Percentiles rank a stretch among this genome's conserved stretches.
Conservation (phyloP, 1,140 invertebrate genomes). For the Achroia grisella region DNA sequence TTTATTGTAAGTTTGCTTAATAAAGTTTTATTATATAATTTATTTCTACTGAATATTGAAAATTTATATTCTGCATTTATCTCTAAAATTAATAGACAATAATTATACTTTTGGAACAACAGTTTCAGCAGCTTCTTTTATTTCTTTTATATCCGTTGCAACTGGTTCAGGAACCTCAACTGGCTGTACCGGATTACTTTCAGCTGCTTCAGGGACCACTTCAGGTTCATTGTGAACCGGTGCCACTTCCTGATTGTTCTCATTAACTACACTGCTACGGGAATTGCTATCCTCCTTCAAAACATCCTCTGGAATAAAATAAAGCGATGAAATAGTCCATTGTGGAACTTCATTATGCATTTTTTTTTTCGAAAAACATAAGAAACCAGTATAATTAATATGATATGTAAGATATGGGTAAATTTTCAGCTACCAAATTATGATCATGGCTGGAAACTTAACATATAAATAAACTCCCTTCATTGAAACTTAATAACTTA, state of each 20-base stretch:
- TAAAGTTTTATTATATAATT: too few relatives aligned
- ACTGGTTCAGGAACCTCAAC: slow-evolving; percentile 1
- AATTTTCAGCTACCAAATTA: too few relatives aligned
- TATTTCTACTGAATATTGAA: too few relatives aligned
- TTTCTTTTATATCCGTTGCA: slow-evolving; percentile 4
- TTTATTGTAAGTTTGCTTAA: too few relatives aligned
- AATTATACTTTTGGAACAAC: not conserved
- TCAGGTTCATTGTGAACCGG: slow-evolving; percentile 1
- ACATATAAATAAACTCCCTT: too few relatives aligned
- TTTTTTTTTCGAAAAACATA: too few relatives aligned
- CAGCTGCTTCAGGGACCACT: not conserved
- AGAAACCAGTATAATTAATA: too few relatives aligned
- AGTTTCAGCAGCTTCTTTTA: slow-evolving; percentile 3
- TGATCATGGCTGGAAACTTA: too few relatives aligned
- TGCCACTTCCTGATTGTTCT: not conserved
- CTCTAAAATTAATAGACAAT: not conserved
- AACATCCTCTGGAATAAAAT: slow-evolving; percentile 18
- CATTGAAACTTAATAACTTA: too few relatives aligned
- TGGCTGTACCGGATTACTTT: not conserved
- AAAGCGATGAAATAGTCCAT: too few relatives aligned
- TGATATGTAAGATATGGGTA: too few relatives aligned
- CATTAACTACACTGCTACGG: slow-evolving; percentile 1
- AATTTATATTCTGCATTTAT: not conserved
- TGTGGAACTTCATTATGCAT: too few relatives aligned
- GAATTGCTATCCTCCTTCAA: slow-evolving; percentile 17